Percentiles rank a stretch among this genome's conserved stretches.
Conservation (phyloP, 1,140 invertebrate species). For the Drosophila kanapiae region DNA sequence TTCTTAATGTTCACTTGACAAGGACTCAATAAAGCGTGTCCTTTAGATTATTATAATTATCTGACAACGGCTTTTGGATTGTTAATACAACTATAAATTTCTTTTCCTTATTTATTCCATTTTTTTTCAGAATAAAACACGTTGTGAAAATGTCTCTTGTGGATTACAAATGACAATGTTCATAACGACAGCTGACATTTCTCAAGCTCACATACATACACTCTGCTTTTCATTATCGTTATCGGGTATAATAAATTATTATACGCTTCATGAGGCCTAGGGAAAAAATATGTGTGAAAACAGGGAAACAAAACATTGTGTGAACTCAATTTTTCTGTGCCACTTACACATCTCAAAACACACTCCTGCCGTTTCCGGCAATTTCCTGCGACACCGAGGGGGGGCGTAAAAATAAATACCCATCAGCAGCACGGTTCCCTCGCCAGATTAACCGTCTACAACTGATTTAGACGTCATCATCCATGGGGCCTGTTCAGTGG, state of each 20-base stretch:
- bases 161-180: constrained; percentile 5
- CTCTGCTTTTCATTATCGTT: constrained; percentile 11
- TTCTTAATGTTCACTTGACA: too few species aligned
- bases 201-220: constrained; percentile 1
- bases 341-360: constrained; percentile 12
- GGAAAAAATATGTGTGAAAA: background rate
- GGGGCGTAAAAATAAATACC: constrained; percentile 9
- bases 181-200: constrained; percentile 4
- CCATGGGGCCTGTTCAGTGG: constrained; percentile 3
- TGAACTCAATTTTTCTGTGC: constrained; percentile 3
- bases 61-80: too few species aligned
- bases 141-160: background rate
- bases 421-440: background rate
- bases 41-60: too few species aligned
- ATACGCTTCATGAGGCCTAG: constrained; percentile 1
- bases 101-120: too few species aligned
- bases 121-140: background rate
- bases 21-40: too few species aligned
- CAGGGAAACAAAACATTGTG: constrained; percentile 6
- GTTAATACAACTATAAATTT: background rate
- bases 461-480: constrained; percentile 42
- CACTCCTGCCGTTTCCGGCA: constrained; percentile 3
- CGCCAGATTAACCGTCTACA: background rate
- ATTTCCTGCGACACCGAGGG: constrained; percentile 6
- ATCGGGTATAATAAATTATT: constrained; percentile 17